Evolutionary conservation across 2,113 vertebrate genomes (phyloP), one percentile per base, ranked within the genome.

Genomic region (Clinocottus analis): DNA sequence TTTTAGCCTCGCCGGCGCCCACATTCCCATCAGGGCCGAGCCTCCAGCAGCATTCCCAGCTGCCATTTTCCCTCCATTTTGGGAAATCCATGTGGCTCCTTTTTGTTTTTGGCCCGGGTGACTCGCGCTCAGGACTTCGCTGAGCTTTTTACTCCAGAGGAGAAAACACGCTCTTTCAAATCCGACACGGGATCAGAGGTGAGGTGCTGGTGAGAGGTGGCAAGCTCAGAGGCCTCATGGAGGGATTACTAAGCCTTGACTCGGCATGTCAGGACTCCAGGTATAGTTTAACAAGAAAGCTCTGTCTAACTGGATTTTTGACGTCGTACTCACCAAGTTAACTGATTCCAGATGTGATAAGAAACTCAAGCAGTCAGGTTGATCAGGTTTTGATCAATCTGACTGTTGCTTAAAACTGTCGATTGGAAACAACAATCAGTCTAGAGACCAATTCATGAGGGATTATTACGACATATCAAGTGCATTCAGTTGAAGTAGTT

Each of bases 61-160:
- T 93, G 91, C 90, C 85, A 68, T 85, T 89, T 84, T 83, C 45
- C 80, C 90, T 91, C 84, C 90, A 84, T 89, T 91, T 87, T 88
- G 82, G 84, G 86, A 89, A 85, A 84, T 75, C 69, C 62, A 51
- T 77, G 80, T 53, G 69, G 68, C 85, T 90, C 45, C 0, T 79
- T 79, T 87, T 84, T 85, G n/a, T n/a, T n/a, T n/a, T n/a, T n/a
- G n/a, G n/a, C n/a, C n/a, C n/a, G n/a, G 37, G 63, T 70, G 78
- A 83, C 79, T 90, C 74, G 39, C 25, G 14, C 75, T 77, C 45
- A 25, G 49, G 16, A 19, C 77, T 73, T 58, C 14, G 62, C 47
- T 71, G 62, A 66, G 68, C 70, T 63, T 49, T 47, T 49, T 47
- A 75, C 60, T 84, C 31, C 51, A 33, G 69, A 27, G 31, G 63